Base-by-base conservation (phyloP, 2,113 vertebrate species). In the Macquaria ambigua region DNA sequence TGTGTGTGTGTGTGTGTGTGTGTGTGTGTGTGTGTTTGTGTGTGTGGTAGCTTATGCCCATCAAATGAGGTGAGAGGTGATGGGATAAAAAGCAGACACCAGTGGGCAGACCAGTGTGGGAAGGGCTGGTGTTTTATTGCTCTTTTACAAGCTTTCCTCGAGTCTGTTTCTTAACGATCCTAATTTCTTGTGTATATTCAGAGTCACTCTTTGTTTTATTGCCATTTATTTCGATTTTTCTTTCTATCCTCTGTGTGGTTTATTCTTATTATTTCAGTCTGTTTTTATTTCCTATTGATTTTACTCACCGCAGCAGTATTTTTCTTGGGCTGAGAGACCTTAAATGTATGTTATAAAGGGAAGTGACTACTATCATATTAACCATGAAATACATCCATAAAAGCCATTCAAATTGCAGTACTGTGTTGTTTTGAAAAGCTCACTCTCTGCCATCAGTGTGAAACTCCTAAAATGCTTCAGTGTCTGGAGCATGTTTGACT, bases 11-110 rank as follows among this genome's bases (percentile, higher is more conserved):
- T 39, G 12, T 64, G 25, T 59, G 23, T 37, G 61, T 43, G 43
- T 62, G 23, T 34, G 25, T 52, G 12, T 63, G 61, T 43, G 43
- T 62, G 23, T 34, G 25, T 52, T 23, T 63, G 46, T 74, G 48
- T 77, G 39, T 80, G 52, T 77, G 58, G 41, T 48, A 21, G 59
- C 69, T 87, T 37, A 66, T 86, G 56, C 6, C 21, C 43, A n/a
- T 55, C 8, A 74, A 77, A 88, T 56, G 83, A 90, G 74, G 74
- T 89, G 88, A 56, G 80, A 82, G 52, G 78, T 80, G 85, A 86
- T 53, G 12, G 28, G 79, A 87, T 83, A 52, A 82, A 81, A 81
- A 81, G 39, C 86, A 90, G 86, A 76, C 77, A 63, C 69, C 37
- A 34, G 28, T 61, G 61, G 28, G 53, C 80, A 71, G 80, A 55